A percentile compares a stretch with the other conserved stretches of the same genome.
Conservation (phyloP, 2,113 vertebrate genomes). For the Nyctereutes procyonoides region DNA sequence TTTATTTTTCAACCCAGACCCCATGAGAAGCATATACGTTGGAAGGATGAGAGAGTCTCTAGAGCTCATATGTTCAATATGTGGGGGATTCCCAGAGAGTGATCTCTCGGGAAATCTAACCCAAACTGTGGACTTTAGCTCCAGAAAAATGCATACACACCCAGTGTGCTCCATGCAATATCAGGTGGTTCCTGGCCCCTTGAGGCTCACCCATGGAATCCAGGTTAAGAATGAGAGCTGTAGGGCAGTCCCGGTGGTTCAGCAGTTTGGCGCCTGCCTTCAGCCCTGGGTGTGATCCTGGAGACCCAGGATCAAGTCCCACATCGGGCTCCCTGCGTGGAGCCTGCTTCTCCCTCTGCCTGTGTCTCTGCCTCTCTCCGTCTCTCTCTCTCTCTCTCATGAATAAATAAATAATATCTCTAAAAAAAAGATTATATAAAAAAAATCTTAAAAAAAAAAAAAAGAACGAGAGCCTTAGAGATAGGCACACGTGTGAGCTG, state of each 20-base stretch:
- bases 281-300: no score
- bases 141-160: neutral
- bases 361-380: no score
- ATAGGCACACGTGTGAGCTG: neutral
- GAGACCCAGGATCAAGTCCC: no score
- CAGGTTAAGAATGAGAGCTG: neutral
- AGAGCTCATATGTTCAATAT: neutral
- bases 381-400: no score
- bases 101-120: neutral
- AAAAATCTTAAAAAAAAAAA: no score
- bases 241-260: neutral
- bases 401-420: no score
- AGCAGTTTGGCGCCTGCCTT: no score
- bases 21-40: rapidly evolving
- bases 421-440: no score
- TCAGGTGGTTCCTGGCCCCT: neutral
- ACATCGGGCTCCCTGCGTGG: no score
- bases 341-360: no score
- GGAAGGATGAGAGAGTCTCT: neutral
- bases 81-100: neutral
- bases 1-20: neutral
- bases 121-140: neutral
- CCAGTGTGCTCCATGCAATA: neutral
- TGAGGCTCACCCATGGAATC: neutral
- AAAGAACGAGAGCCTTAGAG: neutral